Evolutionary conservation across 2,797 vertebrate genomes (phyloP).

Genomic region (Psittacula derbiana): DNA sequence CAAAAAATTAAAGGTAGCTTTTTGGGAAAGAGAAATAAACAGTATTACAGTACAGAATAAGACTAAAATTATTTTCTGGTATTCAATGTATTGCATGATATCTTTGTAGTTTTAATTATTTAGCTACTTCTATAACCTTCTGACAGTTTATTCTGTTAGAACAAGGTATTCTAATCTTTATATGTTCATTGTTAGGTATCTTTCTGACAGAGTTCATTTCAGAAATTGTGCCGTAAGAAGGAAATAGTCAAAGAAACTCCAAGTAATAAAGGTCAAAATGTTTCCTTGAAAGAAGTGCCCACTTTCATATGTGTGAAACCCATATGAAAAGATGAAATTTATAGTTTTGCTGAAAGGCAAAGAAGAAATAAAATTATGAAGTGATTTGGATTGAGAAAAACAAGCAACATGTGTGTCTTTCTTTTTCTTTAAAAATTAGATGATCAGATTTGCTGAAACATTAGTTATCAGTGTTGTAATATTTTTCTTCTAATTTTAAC

Average conservation of each 20-base stretch:
- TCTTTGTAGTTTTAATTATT: background rate
- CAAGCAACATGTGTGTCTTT: background rate
- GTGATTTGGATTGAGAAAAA: background rate
- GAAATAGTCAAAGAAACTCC: background rate
- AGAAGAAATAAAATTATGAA: background rate
- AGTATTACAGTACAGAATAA: conserved; percentile 43
- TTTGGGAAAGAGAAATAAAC: background rate
- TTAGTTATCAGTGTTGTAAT: background rate
- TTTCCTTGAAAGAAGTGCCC: background rate
- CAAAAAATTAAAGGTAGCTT: background rate
- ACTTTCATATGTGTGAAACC: background rate
- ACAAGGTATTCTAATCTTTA: background rate
- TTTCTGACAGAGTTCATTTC: background rate
- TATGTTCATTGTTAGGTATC: background rate
- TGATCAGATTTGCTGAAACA: background rate
- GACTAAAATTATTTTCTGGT: background rate
- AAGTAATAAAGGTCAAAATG: background rate
- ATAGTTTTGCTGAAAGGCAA: background rate
- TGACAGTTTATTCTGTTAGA: background rate
- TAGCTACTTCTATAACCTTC: background rate
- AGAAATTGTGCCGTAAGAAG: background rate
- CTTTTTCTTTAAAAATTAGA: background rate
- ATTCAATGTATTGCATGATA: background rate
- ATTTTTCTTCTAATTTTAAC: background rate
- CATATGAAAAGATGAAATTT: background rate